Percentiles rank a stretch among this genome's conserved stretches.
These are phyloP conservation scores for Gymnodraco acuticeps DNA, from an alignment of 2,797 vertebrate species.

Conservation along the genomic window DNA sequence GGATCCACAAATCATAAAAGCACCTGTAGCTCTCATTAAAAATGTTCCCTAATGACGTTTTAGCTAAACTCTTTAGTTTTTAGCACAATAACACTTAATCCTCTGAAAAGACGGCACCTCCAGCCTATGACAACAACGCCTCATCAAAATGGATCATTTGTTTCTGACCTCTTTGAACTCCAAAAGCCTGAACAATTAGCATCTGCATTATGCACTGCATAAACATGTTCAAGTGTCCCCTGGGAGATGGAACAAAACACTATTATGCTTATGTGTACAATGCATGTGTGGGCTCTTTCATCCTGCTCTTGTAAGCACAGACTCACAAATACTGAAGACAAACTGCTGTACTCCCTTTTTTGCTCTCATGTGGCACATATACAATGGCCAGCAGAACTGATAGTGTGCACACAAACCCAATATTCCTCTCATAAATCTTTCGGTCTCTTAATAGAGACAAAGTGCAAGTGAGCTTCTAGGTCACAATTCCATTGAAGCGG, in stretches of 20 bases:
- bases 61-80: slow-evolving; percentile 19
- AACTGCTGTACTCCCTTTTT: slow-evolving; percentile 47
- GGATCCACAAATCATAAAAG: slow-evolving; percentile 9
- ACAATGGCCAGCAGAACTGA: slow-evolving; percentile 41
- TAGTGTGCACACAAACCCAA: slow-evolving; percentile 45
- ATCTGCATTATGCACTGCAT: not conserved
- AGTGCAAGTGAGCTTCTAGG: slow-evolving; percentile 53
- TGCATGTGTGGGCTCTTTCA: slow-evolving; percentile 13
- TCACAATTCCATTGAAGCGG: slow-evolving; percentile 45
- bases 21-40: slow-evolving; percentile 33
- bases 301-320: slow-evolving; percentile 14
- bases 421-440: slow-evolving; percentile 67
- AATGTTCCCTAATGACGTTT: slow-evolving; percentile 25
- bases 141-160: slow-evolving; percentile 41
- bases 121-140: slow-evolving; percentile 24
- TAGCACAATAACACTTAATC: slow-evolving; percentile 45
- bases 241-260: not conserved
- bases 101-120: slow-evolving; percentile 35
- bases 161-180: slow-evolving; percentile 32
- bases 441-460: slow-evolving; percentile 64
- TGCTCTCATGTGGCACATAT: slow-evolving; percentile 48
- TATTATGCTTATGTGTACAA: not conserved
- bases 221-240: slow-evolving; percentile 16
- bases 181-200: slow-evolving; percentile 17
- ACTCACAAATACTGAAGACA: slow-evolving; percentile 41